Evolutionary conservation across 2,113 vertebrate genomes (phyloP), one percentile per base, ranked within the genome.

Genomic region (Corythornis vintsioides): DNA sequence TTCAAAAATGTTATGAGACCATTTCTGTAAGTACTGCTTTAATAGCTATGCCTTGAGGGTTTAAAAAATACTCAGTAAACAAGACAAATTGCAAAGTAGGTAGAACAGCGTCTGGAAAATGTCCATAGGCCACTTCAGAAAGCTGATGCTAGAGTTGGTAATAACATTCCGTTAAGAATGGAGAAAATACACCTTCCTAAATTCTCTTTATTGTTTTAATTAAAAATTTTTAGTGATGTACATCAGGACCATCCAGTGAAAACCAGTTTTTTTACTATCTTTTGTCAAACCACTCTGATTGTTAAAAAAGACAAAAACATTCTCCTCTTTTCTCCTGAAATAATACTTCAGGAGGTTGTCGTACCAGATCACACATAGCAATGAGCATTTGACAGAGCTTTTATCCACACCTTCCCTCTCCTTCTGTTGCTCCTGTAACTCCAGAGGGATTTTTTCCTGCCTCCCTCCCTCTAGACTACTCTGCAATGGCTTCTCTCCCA

Each of bases 51-150:
- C 35, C 82, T 83, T 48, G 29, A 66, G 87, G 63, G 15, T 72
- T 92, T 89, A 48, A 91, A 94, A 90, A 89, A 59, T 21, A 75
- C 40, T 48, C 31, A 2, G 29, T 84, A 93, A 94, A 91, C 47
- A 93, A 73, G 85, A 61, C 0, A 2, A 87, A 89, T 26, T 84
- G 50, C 9, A 84, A 83, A 89, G 73, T 13, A 73, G 29, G 47
- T 82, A 75, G 28, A 88, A 72, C 9, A 13, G 17, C 72, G 78
- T 61, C 83, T 92, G 84, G 90, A 90, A 89, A 78, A 61, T 16
- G 7, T 69, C 70, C 6, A 3, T 17, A 47, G 50, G 61, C 65
- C 57, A 63, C 35, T 92, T 88, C 35, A 74, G 72, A 90, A 57
- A 88, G 29, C 69, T 45, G 81, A 47, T 19, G 47, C 60, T 67